Base-by-base conservation (phyloP, 2,113 vertebrate genomes). In the Alectura lathami region DNA sequence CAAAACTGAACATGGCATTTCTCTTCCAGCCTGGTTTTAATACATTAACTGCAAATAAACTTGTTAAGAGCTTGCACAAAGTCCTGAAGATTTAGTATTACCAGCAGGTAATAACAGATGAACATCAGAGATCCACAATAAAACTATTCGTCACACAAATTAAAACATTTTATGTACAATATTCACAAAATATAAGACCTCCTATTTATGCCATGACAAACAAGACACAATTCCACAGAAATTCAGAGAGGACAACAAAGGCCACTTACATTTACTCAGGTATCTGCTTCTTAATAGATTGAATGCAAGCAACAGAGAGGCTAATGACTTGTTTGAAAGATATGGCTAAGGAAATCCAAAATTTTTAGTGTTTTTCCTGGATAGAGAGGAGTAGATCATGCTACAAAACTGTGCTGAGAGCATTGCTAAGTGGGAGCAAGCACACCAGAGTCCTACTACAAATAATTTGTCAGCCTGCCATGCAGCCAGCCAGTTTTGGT, bases 391-490 rank as follows among this genome's bases (percentile, higher is more conserved):
- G 43, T 34, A 66, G 63, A 69, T 57, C 2, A 1, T 60, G 30
- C 66, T 79, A 69, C 47, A 73, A 66, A 87, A 23, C 32, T 30
- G 56, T 48, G 70, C 87, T 94, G 78, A 89, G 85, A 87, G 67
- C 75, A 76, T 26, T 45, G 43, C 6, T 93, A 85, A 94, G 79
- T 90, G 56, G 47, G 54, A 88, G 59, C 45, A 86, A 91, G 57
- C 48, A 88, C 23, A 70, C 45, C n/a, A 83, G 48, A 80, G 60
- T 86, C 68, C 32, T 74, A 8, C 68, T 83, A 76, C 59, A 86
- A 95, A 83, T 70, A 69, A 59, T 8, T 75, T 95, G 92, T 88
- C 94, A 81, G 53, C 8, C 64, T 90, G 92, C 90, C 91, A 88
- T 1, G 15, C 14, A 59, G 77, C 63, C 59, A 94, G 72, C 11